Evolutionary conservation across 2,113 vertebrate species (phyloP).

Genomic region (Talpa occidentalis): DNA sequence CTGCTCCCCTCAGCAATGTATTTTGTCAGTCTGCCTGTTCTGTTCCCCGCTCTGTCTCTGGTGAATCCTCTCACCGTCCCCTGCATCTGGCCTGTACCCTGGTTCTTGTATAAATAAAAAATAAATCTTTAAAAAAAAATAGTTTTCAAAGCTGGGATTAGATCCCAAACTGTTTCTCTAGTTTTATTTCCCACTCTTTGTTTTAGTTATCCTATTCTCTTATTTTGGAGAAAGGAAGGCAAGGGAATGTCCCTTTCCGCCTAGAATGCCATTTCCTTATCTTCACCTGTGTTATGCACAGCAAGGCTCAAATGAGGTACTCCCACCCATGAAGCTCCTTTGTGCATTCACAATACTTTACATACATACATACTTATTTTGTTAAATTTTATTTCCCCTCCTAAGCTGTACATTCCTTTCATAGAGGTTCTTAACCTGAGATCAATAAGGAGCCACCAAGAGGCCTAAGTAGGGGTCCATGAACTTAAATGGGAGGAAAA

Average conservation of each 20-base stretch:
- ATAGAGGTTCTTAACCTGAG: neutral
- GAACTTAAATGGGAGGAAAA: conserved; percentile 8
- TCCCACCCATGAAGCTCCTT: neutral
- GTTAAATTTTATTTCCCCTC: neutral
- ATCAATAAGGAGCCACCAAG: neutral
- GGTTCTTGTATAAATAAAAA: too few relatives aligned
- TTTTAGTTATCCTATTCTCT: neutral
- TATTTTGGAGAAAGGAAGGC: neutral
- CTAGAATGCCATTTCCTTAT: neutral
- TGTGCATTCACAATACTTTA: neutral
- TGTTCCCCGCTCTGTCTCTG: too few relatives aligned
- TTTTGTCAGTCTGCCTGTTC: too few relatives aligned
- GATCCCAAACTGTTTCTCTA: neutral
- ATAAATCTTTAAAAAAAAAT: too few relatives aligned
- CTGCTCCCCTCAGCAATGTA: too few relatives aligned
- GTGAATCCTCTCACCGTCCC: too few relatives aligned
- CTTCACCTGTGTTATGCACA: neutral
- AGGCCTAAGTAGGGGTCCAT: neutral
- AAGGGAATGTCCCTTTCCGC: neutral
- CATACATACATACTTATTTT: neutral
- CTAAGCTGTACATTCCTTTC: neutral
- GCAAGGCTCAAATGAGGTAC: neutral
- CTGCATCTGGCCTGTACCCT: too few relatives aligned
- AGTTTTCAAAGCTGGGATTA: neutral
- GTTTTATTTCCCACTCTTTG: neutral